Evolutionary conservation across 2,888 invertebrate genomes (phyloP).

Genomic region (Lysandra bellargus): DNA sequence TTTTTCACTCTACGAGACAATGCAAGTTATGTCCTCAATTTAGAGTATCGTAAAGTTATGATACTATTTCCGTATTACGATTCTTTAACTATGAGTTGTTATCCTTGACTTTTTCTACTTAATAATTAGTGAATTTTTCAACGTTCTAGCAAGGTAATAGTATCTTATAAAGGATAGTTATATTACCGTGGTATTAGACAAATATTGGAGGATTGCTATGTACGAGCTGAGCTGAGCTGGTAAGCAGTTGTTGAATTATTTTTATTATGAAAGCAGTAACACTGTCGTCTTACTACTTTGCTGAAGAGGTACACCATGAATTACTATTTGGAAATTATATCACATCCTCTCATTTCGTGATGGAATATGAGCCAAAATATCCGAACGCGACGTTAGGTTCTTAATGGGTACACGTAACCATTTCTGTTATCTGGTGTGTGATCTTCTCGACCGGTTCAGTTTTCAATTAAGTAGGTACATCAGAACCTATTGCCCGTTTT

Average conservation of each 20-base stretch:
- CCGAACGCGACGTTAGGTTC: conserved; percentile 29
- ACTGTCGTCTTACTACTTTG: too few species aligned
- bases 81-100: background rate
- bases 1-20: conserved; percentile 20
- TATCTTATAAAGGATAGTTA: too few species aligned
- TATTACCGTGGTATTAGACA: too few species aligned
- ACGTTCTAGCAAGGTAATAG: background rate
- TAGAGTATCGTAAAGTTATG: conserved; percentile 34
- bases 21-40: conserved; percentile 32
- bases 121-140: background rate
- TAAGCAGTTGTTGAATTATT: too few species aligned
- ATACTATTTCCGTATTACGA: conserved; percentile 35
- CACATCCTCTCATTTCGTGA: background rate
- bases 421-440: conserved; percentile 61
- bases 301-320: background rate
- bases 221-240: too few species aligned
- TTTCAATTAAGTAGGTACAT: conserved; percentile 57
- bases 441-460: conserved; percentile 54
- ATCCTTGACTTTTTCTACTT: background rate
- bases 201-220: too few species aligned
- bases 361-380: conserved; percentile 30
- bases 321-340: background rate
- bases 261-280: too few species aligned
- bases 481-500: conserved; percentile 38
- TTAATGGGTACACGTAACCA: conserved; percentile 40